phyloP scores from a whole-genome alignment of 2,888 invertebrate genomes.

The Chelonus formosanus region DNA sequence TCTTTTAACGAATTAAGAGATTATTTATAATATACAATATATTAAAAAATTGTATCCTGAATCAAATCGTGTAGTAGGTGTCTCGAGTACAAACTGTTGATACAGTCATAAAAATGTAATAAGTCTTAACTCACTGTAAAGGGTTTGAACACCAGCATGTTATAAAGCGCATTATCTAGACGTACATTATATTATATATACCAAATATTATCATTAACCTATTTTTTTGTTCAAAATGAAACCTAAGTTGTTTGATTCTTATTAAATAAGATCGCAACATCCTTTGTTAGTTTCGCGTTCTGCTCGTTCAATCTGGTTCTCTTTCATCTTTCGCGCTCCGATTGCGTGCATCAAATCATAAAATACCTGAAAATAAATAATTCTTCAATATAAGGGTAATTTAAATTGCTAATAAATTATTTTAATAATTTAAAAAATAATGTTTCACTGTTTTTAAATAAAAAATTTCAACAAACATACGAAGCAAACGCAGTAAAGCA shows the following conservation, averaged over 20 bases:
- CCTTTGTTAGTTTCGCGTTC: constrained; percentile 87
- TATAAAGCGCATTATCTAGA: constrained; percentile 39
- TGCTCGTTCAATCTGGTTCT: constrained; percentile 86
- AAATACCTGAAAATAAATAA: constrained; percentile 79
- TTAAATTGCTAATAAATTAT: not conserved
- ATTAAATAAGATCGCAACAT: constrained; percentile 78
- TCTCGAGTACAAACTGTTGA: constrained; percentile 36
- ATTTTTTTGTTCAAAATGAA: constrained; percentile 37
- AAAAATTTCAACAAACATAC: constrained; percentile 18
- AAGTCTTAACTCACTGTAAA: constrained; percentile 56
- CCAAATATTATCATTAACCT: constrained; percentile 20
- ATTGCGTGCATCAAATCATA: constrained; percentile 99
- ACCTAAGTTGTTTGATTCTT: constrained; percentile 42
- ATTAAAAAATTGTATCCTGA: constrained; percentile 16
- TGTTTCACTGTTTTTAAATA: no score
- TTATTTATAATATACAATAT: constrained; percentile 16
- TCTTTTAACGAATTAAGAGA: not conserved
- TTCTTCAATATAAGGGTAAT: constrained; percentile 6
- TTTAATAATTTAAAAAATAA: constrained; percentile 30
- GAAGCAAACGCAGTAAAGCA: constrained; percentile 24
- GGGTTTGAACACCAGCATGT: constrained; percentile 50
- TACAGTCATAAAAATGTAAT: constrained; percentile 39
- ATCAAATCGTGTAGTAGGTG: constrained; percentile 34
- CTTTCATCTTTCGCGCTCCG: constrained; percentile 93
- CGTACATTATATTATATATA: constrained; percentile 17